Base-by-base conservation (phyloP, 2,888 invertebrate species). In the Lycaena phlaeas region DNA sequence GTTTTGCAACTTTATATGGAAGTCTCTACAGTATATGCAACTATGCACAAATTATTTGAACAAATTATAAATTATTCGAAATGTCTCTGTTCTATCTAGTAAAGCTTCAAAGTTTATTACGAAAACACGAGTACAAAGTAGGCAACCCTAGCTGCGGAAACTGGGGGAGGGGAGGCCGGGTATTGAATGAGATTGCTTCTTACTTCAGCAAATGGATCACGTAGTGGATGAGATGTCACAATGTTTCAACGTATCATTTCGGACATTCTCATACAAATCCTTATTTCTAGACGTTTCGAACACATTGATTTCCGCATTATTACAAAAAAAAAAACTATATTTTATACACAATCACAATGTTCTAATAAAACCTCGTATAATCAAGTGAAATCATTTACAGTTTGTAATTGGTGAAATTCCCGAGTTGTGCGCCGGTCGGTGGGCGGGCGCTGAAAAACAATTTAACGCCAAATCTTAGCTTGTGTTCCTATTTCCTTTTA, bases 171-270 rank as follows among this genome's bases (percentile, higher is more conserved):
- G 53, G 66, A 62, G 66, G 65, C 56, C 64, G 68, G 76, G 82
- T 82, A 85, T 85, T 85, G 85, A 85, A 85, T 85, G 85, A 85
- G 85, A 85, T 85, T 84, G 85, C 85, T 85, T 84, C 85, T 85
- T 85, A 85, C 84, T 79, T 84, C 79, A 76, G 75, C 84, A 85
- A 85, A 85, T 85, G 85, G 85, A 85, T 85, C 85, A 85, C 85
- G 85, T 85, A 85, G 74, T 75, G 84, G 84, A 85, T 85, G 85
- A 84, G 84, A 85, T 82, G 85, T 85, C 85, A 82, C 85, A 78
- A 81, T 85, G 85, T 85, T 85, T 85, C 85, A 85, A 85, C 79
- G 78, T 79, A 77, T 78, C 76, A 75, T 81, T 79, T 81, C 73
- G 68, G 69, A 68, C 71, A 66, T 72, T 67, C 68, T 67, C 50